Evolutionary conservation across 2,797 vertebrate species (phyloP).

Genomic region (Alca torda): DNA sequence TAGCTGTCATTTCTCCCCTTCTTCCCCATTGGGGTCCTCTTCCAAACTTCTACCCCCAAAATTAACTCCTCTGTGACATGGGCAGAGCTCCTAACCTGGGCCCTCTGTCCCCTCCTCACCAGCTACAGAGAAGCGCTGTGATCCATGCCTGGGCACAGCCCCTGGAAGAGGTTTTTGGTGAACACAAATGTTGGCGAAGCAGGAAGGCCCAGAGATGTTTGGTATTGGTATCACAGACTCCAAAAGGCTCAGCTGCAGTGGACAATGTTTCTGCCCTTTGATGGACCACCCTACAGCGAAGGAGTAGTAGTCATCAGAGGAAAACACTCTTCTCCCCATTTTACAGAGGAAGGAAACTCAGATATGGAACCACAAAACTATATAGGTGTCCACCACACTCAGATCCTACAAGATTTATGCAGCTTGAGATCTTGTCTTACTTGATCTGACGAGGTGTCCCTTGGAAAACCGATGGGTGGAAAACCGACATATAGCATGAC

Average conservation of each 20-base stretch:
- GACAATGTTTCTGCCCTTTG: not conserved
- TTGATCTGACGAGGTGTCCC: not conserved
- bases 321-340: not conserved
- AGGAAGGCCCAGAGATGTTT: not conserved
- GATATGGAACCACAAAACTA: not conserved
- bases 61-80: not conserved
- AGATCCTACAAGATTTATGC: not conserved
- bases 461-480: not conserved
- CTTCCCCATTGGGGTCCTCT: not conserved
- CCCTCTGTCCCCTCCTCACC: not conserved
- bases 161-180: not conserved
- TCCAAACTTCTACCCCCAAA: not conserved
- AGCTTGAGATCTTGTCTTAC: not conserved
- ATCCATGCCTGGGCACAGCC: accelerated
- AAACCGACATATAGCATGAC: not conserved
- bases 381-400: not conserved
- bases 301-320: not conserved
- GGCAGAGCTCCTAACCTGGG: not conserved
- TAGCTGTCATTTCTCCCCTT: not conserved
- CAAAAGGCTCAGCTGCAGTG: not conserved
- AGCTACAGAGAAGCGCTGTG: not conserved
- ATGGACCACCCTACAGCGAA: not conserved
- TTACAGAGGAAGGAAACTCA: not conserved
- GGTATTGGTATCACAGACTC: not conserved
- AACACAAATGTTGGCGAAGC: not conserved